Conservation (phyloP, 2,113 vertebrate species). For the Nanorana parkeri region DNA sequence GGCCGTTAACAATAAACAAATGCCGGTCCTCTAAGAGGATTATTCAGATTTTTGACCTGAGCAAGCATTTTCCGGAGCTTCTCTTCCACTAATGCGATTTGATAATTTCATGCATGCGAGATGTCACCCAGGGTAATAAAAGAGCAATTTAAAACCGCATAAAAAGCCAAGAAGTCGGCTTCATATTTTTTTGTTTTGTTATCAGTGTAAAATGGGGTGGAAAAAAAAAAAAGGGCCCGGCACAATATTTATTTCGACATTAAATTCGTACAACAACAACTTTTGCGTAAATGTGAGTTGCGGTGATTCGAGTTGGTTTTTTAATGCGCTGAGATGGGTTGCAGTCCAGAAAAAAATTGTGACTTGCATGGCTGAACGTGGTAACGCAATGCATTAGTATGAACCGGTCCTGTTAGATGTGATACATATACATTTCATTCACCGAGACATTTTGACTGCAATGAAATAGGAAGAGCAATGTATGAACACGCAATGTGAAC, state of each 20-base stretch:
- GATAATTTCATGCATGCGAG: constrained; percentile 72
- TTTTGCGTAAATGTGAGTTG: no score
- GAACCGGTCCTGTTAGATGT: no score
- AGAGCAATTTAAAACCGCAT: constrained; percentile 72
- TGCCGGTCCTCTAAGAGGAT: constrained; percentile 57
- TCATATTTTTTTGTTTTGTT: constrained; percentile 22
- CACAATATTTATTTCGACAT: constrained; percentile 35
- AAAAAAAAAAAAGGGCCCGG: constrained; percentile 59
- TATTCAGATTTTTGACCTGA: constrained; percentile 55
- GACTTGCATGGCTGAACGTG: no score
- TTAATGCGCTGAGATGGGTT: no score
- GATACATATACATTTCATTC: no score
- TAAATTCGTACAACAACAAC: no score
- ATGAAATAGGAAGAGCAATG: no score
- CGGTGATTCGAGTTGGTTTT: no score
- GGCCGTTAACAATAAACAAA: constrained; percentile 44
- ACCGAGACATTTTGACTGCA: no score
- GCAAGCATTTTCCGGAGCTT: constrained; percentile 51
- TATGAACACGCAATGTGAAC: no score
- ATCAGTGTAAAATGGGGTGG: constrained; percentile 65
- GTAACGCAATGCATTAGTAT: no score
- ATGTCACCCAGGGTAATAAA: constrained; percentile 76
- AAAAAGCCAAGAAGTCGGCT: constrained; percentile 68
- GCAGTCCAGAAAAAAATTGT: no score
- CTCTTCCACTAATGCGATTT: constrained; percentile 68